Conservation (phyloP, 2,888 invertebrate species). For the Mantis religiosa region DNA sequence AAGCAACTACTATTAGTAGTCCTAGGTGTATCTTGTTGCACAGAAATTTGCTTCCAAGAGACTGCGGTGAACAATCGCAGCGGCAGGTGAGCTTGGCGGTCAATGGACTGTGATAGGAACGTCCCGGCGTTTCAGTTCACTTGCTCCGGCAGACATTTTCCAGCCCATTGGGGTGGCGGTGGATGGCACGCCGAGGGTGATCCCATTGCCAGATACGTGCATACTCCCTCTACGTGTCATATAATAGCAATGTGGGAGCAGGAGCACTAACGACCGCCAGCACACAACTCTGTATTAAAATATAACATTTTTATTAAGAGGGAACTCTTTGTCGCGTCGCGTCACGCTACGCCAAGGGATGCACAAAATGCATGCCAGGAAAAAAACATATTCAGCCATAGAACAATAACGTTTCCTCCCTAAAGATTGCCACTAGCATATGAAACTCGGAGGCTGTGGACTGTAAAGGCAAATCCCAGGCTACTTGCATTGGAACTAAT, state of each 20-base stretch:
- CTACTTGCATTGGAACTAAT: too few species aligned
- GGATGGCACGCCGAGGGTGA: not conserved
- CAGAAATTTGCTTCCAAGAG: not conserved
- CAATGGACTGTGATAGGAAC: not conserved
- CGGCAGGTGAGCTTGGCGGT: not conserved
- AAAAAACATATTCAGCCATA: too few species aligned
- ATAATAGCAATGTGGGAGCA: not conserved
- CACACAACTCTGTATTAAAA: not conserved
- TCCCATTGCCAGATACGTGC: not conserved
- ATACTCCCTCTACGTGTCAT: not conserved
- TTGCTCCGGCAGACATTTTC: not conserved
- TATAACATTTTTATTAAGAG: slow-evolving; percentile 11
- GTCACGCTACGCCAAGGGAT: not conserved
- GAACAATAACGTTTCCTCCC: too few species aligned
- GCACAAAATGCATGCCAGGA: not conserved
- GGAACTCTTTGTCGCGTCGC: not conserved
- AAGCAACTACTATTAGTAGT: too few species aligned
- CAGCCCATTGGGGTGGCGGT: slow-evolving; percentile 5
- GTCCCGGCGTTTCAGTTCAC: not conserved
- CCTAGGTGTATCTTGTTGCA: too few species aligned
- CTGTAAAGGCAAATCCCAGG: too few species aligned
- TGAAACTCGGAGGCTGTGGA: too few species aligned
- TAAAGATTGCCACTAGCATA: too few species aligned
- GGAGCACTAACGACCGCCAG: not conserved
- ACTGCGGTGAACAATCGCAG: not conserved